Percentiles rank a stretch among this genome's conserved stretches.
Evolutionary conservation across 2,888 invertebrate genomes (phyloP).

Genomic region (Brachyptera putata): DNA sequence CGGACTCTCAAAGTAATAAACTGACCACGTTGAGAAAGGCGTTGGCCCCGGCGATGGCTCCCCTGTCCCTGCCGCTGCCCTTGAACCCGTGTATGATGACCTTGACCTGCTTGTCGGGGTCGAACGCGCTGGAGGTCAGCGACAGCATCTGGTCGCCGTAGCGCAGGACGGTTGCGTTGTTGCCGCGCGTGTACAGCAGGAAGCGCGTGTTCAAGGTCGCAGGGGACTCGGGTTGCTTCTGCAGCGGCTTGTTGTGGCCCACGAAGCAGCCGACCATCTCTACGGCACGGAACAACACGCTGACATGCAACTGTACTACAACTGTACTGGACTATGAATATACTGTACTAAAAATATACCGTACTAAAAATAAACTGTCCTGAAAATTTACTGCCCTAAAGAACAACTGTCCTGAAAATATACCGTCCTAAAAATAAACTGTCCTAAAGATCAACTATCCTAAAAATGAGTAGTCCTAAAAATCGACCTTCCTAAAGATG

Average conservation of each 20-base stretch:
- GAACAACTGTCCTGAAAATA: too few relatives aligned
- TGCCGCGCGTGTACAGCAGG: constrained; percentile 47
- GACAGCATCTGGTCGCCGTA: constrained; percentile 50
- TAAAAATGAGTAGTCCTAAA: too few relatives aligned
- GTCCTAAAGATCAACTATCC: too few relatives aligned
- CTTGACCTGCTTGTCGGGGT: constrained; percentile 47
- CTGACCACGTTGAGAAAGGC: constrained; percentile 51
- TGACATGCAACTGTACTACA: too few relatives aligned
- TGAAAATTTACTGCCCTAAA: too few relatives aligned
- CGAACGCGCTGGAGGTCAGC: constrained; percentile 47
- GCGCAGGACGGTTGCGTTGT: constrained; percentile 41
- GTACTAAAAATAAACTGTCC: too few relatives aligned
- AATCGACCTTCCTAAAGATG: too few relatives aligned
- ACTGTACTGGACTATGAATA: too few relatives aligned
- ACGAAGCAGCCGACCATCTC: constrained; percentile 55
- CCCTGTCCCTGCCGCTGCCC: constrained; percentile 51
- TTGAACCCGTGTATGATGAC: constrained; percentile 56
- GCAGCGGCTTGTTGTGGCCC: constrained; percentile 49
- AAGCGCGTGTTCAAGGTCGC: constrained; percentile 51
- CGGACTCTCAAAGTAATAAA: too few relatives aligned
- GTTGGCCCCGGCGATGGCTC: constrained; percentile 46
- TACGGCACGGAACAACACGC: constrained; percentile 41
- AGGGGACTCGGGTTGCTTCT: constrained; percentile 54
- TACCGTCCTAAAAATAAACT: too few relatives aligned
- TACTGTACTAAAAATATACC: neutral